A percentile compares a stretch with the other conserved stretches of the same genome.
Evolutionary conservation across 2,113 vertebrate genomes (phyloP).

Genomic region (Condylura cristata): DNA sequence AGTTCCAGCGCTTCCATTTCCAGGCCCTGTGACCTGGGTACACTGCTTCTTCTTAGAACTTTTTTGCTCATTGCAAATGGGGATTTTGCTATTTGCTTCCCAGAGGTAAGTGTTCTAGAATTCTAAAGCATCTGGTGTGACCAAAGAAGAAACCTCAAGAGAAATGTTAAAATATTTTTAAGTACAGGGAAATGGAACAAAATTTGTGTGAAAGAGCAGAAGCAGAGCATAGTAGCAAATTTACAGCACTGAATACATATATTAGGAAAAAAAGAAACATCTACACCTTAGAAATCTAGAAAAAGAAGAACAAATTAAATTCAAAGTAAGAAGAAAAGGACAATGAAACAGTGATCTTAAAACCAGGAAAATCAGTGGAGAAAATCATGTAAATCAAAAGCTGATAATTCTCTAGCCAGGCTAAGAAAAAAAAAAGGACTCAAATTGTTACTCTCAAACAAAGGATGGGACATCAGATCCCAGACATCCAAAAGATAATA

Average conservation of each 20-base stretch:
- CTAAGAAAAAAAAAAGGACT: neutral
- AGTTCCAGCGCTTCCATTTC: rapidly evolving
- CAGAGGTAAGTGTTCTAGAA: no score
- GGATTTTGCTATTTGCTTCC: neutral
- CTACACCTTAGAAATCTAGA: neutral
- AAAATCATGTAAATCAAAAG: neutral
- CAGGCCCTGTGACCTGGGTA: rapidly evolving
- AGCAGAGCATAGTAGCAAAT: neutral
- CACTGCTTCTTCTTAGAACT: no score
- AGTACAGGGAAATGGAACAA: neutral
- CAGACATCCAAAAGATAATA: rapidly evolving
- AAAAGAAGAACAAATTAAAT: neutral
- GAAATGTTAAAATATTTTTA: neutral
- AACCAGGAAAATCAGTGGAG: neutral
- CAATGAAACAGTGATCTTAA: neutral
- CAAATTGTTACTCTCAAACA: neutral
- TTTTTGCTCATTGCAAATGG: neutral
- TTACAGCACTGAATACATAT: rapidly evolving
- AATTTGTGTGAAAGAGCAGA: neutral
- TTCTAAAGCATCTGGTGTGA: neutral
- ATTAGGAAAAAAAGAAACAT: neutral
- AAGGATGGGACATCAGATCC: neutral
- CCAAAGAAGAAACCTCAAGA: neutral
- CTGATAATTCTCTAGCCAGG: neutral
- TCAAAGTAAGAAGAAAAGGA: neutral